phyloP scores from a whole-genome alignment of 2,797 vertebrate species.

The Alouatta caraya region DNA sequence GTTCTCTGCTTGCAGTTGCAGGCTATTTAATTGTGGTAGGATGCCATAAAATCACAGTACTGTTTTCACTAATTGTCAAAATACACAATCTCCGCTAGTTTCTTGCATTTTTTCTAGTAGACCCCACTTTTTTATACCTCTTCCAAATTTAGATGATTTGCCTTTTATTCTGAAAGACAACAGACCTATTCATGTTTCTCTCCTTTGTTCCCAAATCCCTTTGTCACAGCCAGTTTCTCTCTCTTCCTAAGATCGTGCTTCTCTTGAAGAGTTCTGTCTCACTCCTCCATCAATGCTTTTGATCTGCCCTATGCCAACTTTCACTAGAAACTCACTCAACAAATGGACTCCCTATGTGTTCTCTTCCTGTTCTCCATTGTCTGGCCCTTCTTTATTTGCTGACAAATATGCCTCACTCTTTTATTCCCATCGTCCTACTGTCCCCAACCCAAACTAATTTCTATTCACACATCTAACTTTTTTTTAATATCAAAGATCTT shows the following conservation, averaged over 20 bases:
- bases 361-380: not conserved
- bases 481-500: not conserved
- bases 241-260: not conserved
- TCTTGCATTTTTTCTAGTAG: not conserved
- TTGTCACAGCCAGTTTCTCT: not conserved
- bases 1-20: too few relatives aligned
- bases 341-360: accelerated
- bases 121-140: not conserved
- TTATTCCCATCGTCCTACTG: not conserved
- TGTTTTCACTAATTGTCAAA: not conserved
- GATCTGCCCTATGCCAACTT: too few relatives aligned
- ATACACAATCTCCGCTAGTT: not conserved
- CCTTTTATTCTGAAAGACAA: not conserved
- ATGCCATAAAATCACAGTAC: accelerated
- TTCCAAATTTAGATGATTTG: not conserved
- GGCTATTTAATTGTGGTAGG: not conserved
- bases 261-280: not conserved
- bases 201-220: not conserved
- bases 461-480: not conserved
- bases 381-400: not conserved
- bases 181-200: not conserved
- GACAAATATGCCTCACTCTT: not conserved
- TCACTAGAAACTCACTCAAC: not conserved
- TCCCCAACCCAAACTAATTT: too few relatives aligned
- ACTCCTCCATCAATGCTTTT: not conserved